Percentiles rank a stretch among this genome's conserved stretches.
Evolutionary conservation across 2,888 invertebrate species (phyloP).

Genomic region (Bombylius major): DNA sequence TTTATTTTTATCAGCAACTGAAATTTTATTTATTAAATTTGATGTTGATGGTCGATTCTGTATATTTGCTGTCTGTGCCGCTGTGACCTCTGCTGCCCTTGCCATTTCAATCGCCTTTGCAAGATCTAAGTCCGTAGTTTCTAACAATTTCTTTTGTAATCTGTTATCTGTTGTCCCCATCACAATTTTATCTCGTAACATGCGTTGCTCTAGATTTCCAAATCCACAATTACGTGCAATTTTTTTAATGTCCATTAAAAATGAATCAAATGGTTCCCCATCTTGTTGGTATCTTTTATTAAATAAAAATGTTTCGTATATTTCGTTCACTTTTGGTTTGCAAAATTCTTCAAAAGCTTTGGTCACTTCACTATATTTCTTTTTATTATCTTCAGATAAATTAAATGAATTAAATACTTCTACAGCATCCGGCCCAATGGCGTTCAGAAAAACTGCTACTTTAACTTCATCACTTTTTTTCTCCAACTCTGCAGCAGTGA

Average conservation of each 20-base stretch:
- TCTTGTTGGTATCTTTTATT: background rate
- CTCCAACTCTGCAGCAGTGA: no score
- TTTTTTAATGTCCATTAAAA: background rate
- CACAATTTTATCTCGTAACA: background rate
- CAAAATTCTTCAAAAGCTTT: background rate
- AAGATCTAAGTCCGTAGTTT: background rate
- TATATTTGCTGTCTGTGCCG: no score
- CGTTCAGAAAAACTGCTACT: background rate
- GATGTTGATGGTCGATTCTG: no score
- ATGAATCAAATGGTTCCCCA: background rate
- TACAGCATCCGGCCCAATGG: background rate
- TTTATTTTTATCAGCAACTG: background rate
- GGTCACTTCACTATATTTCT: background rate
- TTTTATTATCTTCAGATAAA: background rate
- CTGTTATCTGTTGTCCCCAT: background rate
- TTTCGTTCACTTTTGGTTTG: background rate
- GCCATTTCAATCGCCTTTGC: background rate
- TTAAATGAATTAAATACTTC: background rate
- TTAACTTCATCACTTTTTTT: no score
- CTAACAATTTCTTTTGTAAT: background rate
- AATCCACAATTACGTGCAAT: background rate
- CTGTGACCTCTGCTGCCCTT: constrained; percentile 1
- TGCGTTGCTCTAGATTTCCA: background rate
- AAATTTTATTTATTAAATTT: background rate
- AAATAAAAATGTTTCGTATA: background rate